Conservation (phyloP, 2,888 invertebrate genomes). For the Lasioglossum pauxillum region DNA sequence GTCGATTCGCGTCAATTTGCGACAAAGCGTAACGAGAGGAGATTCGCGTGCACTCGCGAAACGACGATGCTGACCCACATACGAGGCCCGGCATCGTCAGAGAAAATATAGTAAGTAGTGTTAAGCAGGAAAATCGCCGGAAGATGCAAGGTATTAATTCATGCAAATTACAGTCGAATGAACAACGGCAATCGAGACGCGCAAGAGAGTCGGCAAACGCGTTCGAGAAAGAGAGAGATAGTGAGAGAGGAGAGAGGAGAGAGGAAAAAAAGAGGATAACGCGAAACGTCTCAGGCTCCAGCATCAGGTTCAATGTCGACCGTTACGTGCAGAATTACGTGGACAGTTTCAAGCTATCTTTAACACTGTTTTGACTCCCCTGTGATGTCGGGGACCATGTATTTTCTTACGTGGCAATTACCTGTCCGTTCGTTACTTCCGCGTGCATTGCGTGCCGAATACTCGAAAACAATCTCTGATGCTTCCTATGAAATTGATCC, state of each 20-base stretch:
- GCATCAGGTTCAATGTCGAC: slow-evolving; percentile 62
- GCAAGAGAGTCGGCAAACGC: background rate
- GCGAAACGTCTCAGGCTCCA: background rate
- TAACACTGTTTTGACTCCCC: slow-evolving; percentile 35
- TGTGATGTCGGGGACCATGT: background rate
- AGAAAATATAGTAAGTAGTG: slow-evolving; percentile 62
- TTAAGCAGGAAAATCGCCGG: slow-evolving; percentile 64
- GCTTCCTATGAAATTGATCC: background rate
- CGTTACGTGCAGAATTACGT: slow-evolving; percentile 51
- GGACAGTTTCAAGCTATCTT: slow-evolving; percentile 14
- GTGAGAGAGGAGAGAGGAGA: background rate
- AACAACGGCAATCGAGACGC: background rate
- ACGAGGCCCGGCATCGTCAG: slow-evolving; percentile 5
- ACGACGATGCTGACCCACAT: background rate
- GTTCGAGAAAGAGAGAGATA: background rate
- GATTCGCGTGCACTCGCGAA: background rate
- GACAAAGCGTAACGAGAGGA: background rate
- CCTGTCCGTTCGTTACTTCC: slow-evolving; percentile 37
- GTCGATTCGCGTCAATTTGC: background rate
- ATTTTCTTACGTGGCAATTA: slow-evolving; percentile 51
- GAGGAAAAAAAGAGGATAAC: slow-evolving; percentile 29
- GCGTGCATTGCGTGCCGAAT: background rate
- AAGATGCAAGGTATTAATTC: slow-evolving; percentile 65
- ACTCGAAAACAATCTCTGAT: background rate
- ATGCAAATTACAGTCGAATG: slow-evolving; percentile 67